phyloP scores from a whole-genome alignment of 2,797 vertebrate species.

The Sebastes paucispinis region DNA sequence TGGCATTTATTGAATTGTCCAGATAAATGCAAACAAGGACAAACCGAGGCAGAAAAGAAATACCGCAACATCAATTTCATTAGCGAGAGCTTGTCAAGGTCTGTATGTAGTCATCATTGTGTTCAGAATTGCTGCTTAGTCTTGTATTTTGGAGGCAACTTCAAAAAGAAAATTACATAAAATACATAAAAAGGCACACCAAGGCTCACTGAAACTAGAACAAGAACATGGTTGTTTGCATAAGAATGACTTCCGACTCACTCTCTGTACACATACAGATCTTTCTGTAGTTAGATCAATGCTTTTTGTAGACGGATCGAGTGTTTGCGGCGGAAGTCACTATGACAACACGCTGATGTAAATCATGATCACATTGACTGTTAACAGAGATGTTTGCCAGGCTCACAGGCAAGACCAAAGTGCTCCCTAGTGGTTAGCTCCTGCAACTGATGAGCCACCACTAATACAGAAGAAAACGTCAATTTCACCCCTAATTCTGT shows the following conservation, averaged over 20 bases:
- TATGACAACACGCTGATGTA: conserved; percentile 8
- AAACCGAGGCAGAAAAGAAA: background rate
- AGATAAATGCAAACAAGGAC: background rate
- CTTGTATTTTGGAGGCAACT: background rate
- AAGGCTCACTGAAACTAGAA: background rate
- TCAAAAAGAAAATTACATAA: background rate
- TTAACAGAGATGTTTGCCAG: background rate
- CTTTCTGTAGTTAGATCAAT: background rate
- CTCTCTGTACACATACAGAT: background rate
- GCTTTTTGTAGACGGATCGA: background rate
- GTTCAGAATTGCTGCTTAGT: background rate
- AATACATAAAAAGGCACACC: background rate
- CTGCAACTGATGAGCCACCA: conserved; percentile 5
- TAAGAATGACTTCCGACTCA: background rate
- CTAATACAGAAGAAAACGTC: background rate
- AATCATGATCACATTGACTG: background rate
- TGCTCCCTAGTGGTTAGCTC: conserved; percentile 35
- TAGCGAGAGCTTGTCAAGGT: background rate
- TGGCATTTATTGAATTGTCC: background rate
- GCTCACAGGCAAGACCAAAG: conserved; percentile 1
- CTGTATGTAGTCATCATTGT: background rate
- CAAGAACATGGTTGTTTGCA: background rate
- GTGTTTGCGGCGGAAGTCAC: background rate
- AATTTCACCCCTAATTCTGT: background rate
- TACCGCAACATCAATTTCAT: background rate